Evolutionary conservation across 2,113 vertebrate genomes (phyloP), one percentile per base, ranked within the genome.

Genomic region (Oplegnathus fasciatus): DNA sequence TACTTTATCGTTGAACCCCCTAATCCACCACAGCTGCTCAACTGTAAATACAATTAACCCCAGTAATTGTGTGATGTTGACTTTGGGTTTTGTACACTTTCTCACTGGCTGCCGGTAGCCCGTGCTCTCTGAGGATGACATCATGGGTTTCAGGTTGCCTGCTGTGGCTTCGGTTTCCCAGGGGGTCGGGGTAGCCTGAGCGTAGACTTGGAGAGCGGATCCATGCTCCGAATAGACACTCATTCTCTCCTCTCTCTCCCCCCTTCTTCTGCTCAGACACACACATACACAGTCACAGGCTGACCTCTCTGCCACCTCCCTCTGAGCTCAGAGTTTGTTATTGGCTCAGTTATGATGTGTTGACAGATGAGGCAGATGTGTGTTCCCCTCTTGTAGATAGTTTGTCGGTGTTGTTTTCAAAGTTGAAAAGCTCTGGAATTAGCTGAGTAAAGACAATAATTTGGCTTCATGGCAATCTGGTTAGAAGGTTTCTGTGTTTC

Each of bases 141-240:
- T 95, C 94, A 94, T 89, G 34, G 87, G 90, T 91, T 84, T 94
- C 90, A 71, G 88, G 88, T 95, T 94, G 86, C 93, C 87, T 57
- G 30, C 84, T 88, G 87, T 75, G 90, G 88, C 86, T 85, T 90
- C n/a, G 79, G 75, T 89, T 37, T 90, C 92, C 90, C 93, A 84
- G 79, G 86, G 84, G 89, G 78, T 69, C 50, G 11, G 68, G 57
- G 30, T 4, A 55, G 82, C 60, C 85, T 60, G 82, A 91, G 85
- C 30, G 54, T 52, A 69, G 85, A 80, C 84, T 86, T 70, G 76
- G 78, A 82, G 89, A 91, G 82, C 87, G 54, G 75, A 86, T 78
- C 86, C 72, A 55, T 37, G 76, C 75, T 61, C 87, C 26, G 90
- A 76, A 83, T 57, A 86, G 75, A 88, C 74, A 71, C 83, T 75